Evolutionary conservation across 2,797 vertebrate species (phyloP).

Genomic region (Tapera naevia): DNA sequence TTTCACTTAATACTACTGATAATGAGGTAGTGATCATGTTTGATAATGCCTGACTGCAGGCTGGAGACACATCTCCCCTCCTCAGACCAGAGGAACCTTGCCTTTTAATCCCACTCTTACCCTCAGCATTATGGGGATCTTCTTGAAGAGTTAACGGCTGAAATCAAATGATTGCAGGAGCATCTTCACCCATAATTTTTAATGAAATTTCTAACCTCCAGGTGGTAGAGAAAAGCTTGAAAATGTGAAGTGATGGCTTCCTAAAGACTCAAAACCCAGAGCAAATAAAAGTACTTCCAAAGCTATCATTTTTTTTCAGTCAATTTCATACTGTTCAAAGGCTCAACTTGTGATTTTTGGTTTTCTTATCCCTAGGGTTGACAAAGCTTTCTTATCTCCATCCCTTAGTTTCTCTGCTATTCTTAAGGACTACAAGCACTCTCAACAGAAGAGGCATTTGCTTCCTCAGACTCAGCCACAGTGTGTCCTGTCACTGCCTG

Average conservation of each 20-base stretch:
- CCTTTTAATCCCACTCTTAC: not conserved
- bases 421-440: not conserved
- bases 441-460: not conserved
- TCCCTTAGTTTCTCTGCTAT: not conserved
- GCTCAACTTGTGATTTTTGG: not conserved
- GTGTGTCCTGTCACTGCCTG: not conserved
- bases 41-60: not conserved
- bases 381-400: not conserved
- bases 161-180: not conserved
- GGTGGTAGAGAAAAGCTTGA: constrained; percentile 28
- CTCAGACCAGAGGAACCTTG: not conserved
- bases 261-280: constrained; percentile 47
- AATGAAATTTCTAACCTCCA: constrained; percentile 60
- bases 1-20: not conserved
- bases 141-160: not conserved
- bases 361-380: constrained; percentile 8
- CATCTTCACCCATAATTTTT: constrained; percentile 1
- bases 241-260: constrained; percentile 11
- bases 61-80: not conserved
- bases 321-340: constrained; percentile 18
- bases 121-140: not conserved
- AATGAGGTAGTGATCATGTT: not conserved
- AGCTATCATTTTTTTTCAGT: constrained; percentile 1
- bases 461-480: not conserved
- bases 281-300: constrained; percentile 51